Conservation (phyloP, 2,797 vertebrate species). For the Myotis daubentonii region DNA sequence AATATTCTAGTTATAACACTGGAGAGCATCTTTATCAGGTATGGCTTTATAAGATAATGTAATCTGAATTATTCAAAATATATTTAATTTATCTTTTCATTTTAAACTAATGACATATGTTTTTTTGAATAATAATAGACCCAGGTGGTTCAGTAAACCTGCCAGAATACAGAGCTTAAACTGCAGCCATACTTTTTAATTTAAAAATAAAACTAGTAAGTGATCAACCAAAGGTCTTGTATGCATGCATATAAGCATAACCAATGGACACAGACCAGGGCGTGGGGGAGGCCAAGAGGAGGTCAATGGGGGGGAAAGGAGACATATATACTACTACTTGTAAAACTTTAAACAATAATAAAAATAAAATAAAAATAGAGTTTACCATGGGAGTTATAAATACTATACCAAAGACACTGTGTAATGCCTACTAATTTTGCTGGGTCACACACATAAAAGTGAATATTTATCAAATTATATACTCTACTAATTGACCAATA, state of each 20-base stretch:
- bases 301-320: too few relatives aligned
- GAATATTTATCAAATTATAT: neutral
- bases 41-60: neutral
- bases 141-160: neutral
- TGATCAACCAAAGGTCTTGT: too few relatives aligned
- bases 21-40: neutral
- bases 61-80: neutral
- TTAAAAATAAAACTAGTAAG: slow-evolving; percentile 17
- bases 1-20: neutral
- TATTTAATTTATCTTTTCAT: neutral
- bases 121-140: slow-evolving; percentile 1
- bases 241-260: too few relatives aligned
- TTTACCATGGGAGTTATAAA: neutral
- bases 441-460: neutral
- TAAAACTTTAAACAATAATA: too few relatives aligned
- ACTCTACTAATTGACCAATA: neutral
- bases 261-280: too few relatives aligned
- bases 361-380: neutral
- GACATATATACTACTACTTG: too few relatives aligned
- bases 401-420: neutral
- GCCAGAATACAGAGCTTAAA: neutral
- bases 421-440: neutral
- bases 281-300: too few relatives aligned
- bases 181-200: neutral
- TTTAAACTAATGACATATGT: neutral